These are phyloP conservation scores for Potorous gilbertii DNA, from an alignment of 2,797 vertebrate species.

Conservation along the genomic window DNA sequence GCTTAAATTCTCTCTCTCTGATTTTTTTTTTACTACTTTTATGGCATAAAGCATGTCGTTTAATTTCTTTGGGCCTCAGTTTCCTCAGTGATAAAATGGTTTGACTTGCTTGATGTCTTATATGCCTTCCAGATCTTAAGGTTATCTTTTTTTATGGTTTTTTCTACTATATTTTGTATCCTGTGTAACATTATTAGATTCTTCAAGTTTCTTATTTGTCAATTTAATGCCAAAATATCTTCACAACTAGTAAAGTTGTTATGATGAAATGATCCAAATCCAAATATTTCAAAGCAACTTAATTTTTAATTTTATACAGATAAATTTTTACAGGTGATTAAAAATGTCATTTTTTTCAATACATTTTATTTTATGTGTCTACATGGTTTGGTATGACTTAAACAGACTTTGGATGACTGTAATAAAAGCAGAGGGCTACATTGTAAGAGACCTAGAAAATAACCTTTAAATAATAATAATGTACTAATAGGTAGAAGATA, in stretches of 20 bases:
- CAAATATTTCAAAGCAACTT: constrained; percentile 17
- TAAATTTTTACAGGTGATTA: not conserved
- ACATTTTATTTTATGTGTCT: not conserved
- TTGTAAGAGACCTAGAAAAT: not conserved
- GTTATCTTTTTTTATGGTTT: not conserved
- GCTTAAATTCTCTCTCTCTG: not conserved
- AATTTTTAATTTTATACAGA: constrained; percentile 1
- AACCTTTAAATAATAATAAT: not conserved
- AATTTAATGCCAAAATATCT: not conserved
- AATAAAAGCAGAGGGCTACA: not conserved
- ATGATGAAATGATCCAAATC: not conserved
- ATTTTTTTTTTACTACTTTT: not conserved
- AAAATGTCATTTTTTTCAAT: not conserved
- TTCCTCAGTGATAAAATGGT: not conserved
- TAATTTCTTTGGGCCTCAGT: not conserved
- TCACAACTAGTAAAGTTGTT: constrained; percentile 76
- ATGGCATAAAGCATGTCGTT: not conserved
- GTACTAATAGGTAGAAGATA: not conserved
- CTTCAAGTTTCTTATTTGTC: not conserved
- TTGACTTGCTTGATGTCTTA: not conserved
- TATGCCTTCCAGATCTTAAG: not conserved
- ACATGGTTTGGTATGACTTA: not conserved
- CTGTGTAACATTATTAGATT: not conserved
- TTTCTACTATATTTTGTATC: not conserved
- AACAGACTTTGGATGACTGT: not conserved